A percentile compares a stretch with the other conserved stretches of the same genome.
These are phyloP conservation scores for Telmatherina bonti DNA, from an alignment of 2,797 vertebrate genomes.

Conservation along the genomic window DNA sequence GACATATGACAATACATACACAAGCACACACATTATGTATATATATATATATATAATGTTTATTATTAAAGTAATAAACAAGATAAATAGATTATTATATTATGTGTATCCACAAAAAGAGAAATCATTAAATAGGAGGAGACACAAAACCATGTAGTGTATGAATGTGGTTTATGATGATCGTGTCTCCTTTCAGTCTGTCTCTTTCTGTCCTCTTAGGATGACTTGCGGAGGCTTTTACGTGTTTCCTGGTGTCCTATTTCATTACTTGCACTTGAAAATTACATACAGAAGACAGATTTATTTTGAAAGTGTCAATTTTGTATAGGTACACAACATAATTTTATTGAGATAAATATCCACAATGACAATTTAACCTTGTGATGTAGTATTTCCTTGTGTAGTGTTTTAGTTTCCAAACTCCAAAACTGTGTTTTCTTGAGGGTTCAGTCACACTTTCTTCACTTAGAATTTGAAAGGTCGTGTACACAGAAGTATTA, in stretches of 20 bases:
- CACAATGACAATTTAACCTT: background rate
- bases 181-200: background rate
- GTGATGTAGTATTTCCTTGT: background rate
- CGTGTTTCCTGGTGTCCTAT: background rate
- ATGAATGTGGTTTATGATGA: background rate
- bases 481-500: slow-evolving; percentile 13
- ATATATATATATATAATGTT: no score
- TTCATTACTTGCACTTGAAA: background rate
- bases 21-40: no score
- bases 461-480: slow-evolving; percentile 12
- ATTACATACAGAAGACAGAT: background rate
- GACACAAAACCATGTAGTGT: background rate
- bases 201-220: background rate
- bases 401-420: background rate
- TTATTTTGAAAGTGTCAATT: background rate
- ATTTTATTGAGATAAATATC: background rate
- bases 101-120: no score
- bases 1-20: no score
- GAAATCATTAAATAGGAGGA: no score
- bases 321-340: background rate
- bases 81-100: no score
- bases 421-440: background rate
- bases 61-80: no score
- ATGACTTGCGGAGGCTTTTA: background rate
- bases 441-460: background rate